Base-by-base conservation (phyloP, 2,113 vertebrate genomes). In the Rhadina sibilatrix region DNA sequence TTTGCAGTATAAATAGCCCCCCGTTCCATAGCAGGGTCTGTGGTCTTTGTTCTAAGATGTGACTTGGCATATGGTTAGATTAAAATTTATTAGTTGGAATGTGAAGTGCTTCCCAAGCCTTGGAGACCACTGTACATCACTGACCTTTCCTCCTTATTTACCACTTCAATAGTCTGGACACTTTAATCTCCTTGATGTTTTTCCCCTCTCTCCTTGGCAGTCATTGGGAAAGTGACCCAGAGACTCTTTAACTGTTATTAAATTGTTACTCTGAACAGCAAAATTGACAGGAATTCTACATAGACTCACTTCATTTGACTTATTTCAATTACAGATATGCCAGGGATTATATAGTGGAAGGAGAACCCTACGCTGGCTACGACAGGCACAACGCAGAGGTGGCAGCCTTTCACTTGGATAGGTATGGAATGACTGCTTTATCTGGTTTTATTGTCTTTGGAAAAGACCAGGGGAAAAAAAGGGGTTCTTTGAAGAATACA, bases 311-410 rank as follows among this genome's bases (percentile, higher is more conserved):
- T n/a, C 8, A 66, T 93, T 78, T 61, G 46, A 21, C 24, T 94
- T 80, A 6, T 74, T 97, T 80, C 70, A 38, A 86, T 97, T 97
- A 40, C 97, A 99, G 99, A 85, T 99, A 99, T 83, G 98, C 96
- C 96, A 98, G 99, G 93, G 98, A 99, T 96, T 98, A 99, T 33
- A 97, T 99, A 70, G 99, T 99, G 13, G 99, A 99, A 95, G 99
- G 99, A 52, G 99, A 99, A 44, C 99, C 99, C 0, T 99, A 99
- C 0, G 99, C 99, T 35, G 99, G 99, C 33, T 99, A 99, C 4
- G 99, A 99, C 90, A 97, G 99, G 74, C 99, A 99, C 98, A 99
- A 99, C 1, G 99, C 99, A 49, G 99, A 99, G 95, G 99, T 99
- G 83, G 99, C 99, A 54, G 99, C 99, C 83, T 99, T 99, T 95